Percentiles rank a stretch among this genome's conserved stretches.
These are phyloP conservation scores for Ceryle rudis DNA, from an alignment of 2,797 vertebrate genomes.

Conservation along the genomic window DNA sequence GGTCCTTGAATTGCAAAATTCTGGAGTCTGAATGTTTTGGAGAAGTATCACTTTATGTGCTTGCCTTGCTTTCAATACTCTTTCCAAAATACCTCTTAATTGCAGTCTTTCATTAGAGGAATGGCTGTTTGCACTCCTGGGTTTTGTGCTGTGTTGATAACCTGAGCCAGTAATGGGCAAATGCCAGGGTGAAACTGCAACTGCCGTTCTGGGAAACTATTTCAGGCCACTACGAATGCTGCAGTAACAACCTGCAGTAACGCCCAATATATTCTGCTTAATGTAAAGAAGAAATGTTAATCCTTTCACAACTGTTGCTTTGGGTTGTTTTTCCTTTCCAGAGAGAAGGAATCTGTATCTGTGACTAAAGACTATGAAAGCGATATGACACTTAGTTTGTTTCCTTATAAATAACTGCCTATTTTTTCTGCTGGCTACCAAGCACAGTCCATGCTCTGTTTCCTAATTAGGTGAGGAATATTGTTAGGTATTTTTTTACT, in stretches of 20 bases:
- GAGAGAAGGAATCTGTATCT: not conserved
- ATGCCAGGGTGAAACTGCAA: not conserved
- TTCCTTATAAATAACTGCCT: not conserved
- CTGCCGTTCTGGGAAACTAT: not conserved
- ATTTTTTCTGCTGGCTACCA: not conserved
- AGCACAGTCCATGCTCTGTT: not conserved
- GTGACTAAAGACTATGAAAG: not conserved
- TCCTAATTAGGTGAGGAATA: not conserved
- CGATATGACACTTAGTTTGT: not conserved
- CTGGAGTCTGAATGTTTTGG: not conserved
- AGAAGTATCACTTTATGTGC: not conserved
- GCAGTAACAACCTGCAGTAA: not conserved
- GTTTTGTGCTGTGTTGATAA: not conserved
- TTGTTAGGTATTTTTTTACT: not conserved
- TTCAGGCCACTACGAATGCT: not conserved
- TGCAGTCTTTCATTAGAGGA: not conserved
- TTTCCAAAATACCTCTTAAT: not conserved
- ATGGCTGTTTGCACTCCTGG: not conserved
- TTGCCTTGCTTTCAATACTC: not conserved
- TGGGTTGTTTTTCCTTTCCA: not conserved
- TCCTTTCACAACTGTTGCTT: not conserved
- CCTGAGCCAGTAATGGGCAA: not conserved
- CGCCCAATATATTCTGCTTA: not conserved
- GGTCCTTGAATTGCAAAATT: not conserved
- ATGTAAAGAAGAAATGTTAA: not conserved